A percentile compares a stretch with the other conserved stretches of the same genome.
These are phyloP conservation scores for Blastomussa wellsi DNA, from an alignment of 92 coral and sea anemone species.

Conservation along the genomic window DNA sequence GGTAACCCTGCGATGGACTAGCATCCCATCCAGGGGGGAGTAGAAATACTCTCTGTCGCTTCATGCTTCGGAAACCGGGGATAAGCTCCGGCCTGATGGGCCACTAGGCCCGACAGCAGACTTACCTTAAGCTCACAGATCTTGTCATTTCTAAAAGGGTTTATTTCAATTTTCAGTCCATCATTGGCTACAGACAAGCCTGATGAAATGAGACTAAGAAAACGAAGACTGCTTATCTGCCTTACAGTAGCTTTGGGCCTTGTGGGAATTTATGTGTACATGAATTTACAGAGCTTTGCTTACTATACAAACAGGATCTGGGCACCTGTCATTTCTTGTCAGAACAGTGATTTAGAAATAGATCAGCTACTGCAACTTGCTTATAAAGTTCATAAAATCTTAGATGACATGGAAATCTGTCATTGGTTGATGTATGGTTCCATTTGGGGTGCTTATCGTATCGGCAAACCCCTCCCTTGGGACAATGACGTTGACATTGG, in stretches of 20 bases:
- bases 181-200: neutral
- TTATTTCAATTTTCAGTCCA: neutral
- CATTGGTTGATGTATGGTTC: constrained; percentile 88
- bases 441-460: constrained; percentile 73
- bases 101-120: no score
- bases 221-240: constrained; percentile 8
- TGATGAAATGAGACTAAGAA: constrained; percentile 12
- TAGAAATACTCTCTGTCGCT: no score
- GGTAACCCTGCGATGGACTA: no score
- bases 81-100: no score
- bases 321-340: constrained; percentile 36
- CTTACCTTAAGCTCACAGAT: no score
- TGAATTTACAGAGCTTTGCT: constrained; percentile 34
- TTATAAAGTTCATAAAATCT: constrained; percentile 52
- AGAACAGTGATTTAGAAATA: constrained; percentile 40
- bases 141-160: neutral
- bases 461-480: constrained; percentile 75
- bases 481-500: constrained; percentile 82
- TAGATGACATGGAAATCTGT: constrained; percentile 45
- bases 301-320: constrained; percentile 39
- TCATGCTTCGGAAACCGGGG: no score
- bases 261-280: constrained; percentile 16
- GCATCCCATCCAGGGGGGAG: no score
- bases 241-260: neutral
- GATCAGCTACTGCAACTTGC: constrained; percentile 56